Conservation (phyloP, 2,797 vertebrate species). For the Enoplosus armatus region DNA sequence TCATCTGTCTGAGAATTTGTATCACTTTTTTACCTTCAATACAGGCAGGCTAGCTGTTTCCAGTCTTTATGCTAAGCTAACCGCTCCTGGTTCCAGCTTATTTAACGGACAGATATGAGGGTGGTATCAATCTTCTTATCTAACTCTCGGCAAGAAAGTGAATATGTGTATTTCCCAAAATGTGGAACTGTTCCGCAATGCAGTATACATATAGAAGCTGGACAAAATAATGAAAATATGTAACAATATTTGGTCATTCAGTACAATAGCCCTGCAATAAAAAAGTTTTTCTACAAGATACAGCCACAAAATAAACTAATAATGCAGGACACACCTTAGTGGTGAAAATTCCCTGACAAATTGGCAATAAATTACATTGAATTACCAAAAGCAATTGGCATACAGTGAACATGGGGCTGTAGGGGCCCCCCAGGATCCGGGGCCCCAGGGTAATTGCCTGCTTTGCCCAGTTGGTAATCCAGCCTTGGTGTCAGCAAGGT, state of each 20-base stretch:
- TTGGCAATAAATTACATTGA: background rate
- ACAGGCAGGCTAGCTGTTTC: background rate
- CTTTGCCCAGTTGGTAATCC: background rate
- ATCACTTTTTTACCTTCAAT: background rate
- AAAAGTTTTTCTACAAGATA: background rate
- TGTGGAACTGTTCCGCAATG: background rate
- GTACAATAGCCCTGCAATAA: too few relatives aligned
- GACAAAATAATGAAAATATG: background rate
- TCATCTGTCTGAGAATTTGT: conserved; percentile 6
- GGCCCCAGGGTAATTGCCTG: too few relatives aligned
- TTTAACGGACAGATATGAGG: background rate
- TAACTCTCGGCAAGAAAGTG: background rate
- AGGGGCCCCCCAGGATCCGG: too few relatives aligned
- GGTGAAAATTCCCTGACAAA: background rate
- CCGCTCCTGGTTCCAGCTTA: background rate
- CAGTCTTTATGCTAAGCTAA: conserved; percentile 1
- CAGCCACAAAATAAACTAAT: background rate
- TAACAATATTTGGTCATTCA: background rate
- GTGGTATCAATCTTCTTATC: background rate
- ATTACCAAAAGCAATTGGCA: background rate
- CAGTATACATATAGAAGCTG: background rate
- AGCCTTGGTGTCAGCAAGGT: background rate
- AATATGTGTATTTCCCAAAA: background rate
- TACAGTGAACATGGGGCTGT: too few relatives aligned
- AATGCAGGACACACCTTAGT: background rate